Evolutionary conservation across 30 jellyfish, hydroid and myxozoan genomes (phyloP), one percentile per base, ranked within the genome.

Genomic region (Chrysaora quinquecirrha): DNA sequence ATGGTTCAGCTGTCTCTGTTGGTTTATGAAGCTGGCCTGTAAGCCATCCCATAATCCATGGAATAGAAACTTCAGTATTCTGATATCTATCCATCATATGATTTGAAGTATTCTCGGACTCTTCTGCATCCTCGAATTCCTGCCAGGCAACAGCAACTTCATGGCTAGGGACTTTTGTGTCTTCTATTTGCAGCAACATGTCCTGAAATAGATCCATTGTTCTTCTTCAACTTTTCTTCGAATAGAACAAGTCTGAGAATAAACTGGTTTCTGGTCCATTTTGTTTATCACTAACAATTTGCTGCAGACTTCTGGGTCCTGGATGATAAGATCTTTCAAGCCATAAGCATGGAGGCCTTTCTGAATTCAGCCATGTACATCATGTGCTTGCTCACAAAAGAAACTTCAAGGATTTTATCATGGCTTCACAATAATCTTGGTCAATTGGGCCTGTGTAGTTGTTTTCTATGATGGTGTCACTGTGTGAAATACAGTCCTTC

Each of bases 361-460:
- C 60, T 29, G 63, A 75, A 75, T 38, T 75, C 86, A 49, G 61
- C n/a, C 86, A 75, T 75, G 61, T 49, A 75, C 62, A 52, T 75
- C 75, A 47, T 24, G 61, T 76, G 74, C 75, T 56, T 28, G 75
- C 86, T 75, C 31, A 75, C 86, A 47, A 75, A 56, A 58, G 34
- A 49, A 49, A 75, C 75, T 50, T 56, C 61, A 75, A 50, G 60
- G 86, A 75, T 46, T 56, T 34, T 29, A 75, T 75, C 69, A 46
- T 71, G 32, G 69, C 68, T 71, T 71, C 83, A 71, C 83, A 71
- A 34, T 71, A 69, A 20, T 31, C 65, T 71, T 71, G 83, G 34
- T 71, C 47, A 71, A 78, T 78, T 43, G 75, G 81, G 64, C 89
- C 89, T 58, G 89, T 78, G 66, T 78, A 78, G 56, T 33, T 63